phyloP scores from a whole-genome alignment of 1,140 invertebrate genomes.

The Lysiphlebus fabarum region DNA sequence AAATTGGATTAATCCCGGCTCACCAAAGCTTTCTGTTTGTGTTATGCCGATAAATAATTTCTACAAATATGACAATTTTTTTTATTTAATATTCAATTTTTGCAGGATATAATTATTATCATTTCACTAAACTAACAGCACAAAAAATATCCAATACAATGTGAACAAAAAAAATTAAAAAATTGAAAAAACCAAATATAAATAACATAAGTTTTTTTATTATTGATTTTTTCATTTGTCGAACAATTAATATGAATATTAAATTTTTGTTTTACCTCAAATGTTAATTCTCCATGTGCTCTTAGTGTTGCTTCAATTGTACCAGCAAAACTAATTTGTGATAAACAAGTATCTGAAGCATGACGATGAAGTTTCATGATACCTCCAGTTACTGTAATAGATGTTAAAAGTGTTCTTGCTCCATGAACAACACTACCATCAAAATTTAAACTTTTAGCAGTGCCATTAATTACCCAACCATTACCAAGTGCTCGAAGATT shows the following conservation, averaged over 20 bases:
- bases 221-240: background rate
- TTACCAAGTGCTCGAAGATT: constrained; percentile 71
- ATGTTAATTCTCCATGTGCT: constrained; percentile 71
- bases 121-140: no score
- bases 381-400: constrained; percentile 62
- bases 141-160: no score
- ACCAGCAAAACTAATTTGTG: constrained; percentile 70
- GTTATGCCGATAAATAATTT: constrained; percentile 71
- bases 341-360: constrained; percentile 60
- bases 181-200: no score
- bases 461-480: constrained; percentile 73
- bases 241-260: background rate
- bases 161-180: no score
- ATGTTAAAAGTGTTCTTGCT: constrained; percentile 71
- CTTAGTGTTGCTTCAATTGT: constrained; percentile 70
- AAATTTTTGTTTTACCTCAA: constrained; percentile 64
- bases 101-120: no score
- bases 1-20: constrained; percentile 48
- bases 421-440: constrained; percentile 74
- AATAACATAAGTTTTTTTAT: background rate
- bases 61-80: constrained; percentile 52
- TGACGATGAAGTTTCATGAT: constrained; percentile 54
- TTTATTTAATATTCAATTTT: no score
- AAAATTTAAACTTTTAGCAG: constrained; percentile 71
- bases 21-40: constrained; percentile 61